Conservation (phyloP, 2,113 vertebrate genomes). For the Barbus barbus region DNA sequence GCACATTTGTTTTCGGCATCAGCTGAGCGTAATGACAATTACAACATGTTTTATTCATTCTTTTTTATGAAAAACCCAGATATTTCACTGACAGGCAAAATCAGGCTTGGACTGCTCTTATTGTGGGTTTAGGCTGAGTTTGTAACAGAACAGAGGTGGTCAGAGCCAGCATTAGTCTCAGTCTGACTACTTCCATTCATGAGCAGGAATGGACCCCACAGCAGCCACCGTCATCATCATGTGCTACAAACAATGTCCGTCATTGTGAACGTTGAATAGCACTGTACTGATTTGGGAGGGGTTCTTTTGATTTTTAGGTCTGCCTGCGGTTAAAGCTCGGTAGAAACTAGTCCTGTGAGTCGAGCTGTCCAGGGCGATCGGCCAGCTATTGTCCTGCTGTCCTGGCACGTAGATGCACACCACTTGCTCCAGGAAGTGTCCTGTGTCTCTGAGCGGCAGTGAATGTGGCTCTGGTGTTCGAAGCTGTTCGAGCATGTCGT, state of each 20-base stretch:
- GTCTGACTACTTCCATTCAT: constrained; percentile 40
- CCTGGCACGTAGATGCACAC: constrained; percentile 31
- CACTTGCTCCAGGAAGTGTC: constrained; percentile 42
- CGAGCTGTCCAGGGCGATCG: not conserved
- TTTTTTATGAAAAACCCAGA: not conserved
- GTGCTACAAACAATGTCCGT: constrained; percentile 8
- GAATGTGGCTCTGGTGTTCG: constrained; percentile 22
- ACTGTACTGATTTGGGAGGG: constrained; percentile 13
- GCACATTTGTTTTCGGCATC: not conserved
- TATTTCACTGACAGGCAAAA: constrained; percentile 3
- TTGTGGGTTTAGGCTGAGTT: not conserved
- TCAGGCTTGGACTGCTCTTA: not conserved
- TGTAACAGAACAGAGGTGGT: constrained; percentile 19
- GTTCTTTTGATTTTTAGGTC: constrained; percentile 31
- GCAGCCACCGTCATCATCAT: not conserved
- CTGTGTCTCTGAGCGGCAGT: constrained; percentile 15
- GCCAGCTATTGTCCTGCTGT: constrained; percentile 41
- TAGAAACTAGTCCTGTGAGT: constrained; percentile 26
- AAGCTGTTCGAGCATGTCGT: constrained; percentile 38
- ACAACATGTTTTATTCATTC: too few species aligned
- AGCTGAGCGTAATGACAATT: too few species aligned
- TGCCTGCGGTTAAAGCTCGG: not conserved
- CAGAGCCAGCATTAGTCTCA: constrained; percentile 35
- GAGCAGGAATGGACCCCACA: constrained; percentile 13
- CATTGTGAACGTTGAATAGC: constrained; percentile 23